A percentile compares a stretch with the other conserved stretches of the same genome.
phyloP scores from a whole-genome alignment of 2,113 vertebrate genomes.

The Melanerpes formicivorus region DNA sequence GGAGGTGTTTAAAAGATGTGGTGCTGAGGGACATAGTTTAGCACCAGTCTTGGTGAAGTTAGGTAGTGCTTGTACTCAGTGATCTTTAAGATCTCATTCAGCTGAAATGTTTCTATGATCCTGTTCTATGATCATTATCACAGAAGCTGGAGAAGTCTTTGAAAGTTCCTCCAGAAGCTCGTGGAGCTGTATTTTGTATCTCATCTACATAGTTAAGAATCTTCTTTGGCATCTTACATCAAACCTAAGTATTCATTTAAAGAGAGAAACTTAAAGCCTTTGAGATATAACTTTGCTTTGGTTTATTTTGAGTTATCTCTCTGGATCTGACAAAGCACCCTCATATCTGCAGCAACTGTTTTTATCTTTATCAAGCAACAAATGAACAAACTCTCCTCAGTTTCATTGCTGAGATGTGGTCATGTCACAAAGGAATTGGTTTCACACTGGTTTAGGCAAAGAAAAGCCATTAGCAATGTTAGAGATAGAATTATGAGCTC shows the following conservation, averaged over 20 bases:
- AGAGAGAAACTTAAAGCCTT: not conserved
- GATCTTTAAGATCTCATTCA: no score
- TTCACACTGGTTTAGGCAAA: not conserved
- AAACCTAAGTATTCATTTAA: not conserved
- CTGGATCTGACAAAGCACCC: not conserved
- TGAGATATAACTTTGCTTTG: not conserved
- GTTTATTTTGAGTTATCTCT: conserved; percentile 14
- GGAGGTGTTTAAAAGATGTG: no score
- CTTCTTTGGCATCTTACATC: not conserved
- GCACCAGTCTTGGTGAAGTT: no score
- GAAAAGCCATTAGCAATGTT: not conserved
- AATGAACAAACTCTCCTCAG: not conserved
- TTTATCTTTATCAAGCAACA: not conserved
- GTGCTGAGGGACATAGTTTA: no score
- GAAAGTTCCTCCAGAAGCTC: not conserved
- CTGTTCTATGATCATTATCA: not conserved
- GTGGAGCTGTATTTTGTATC: not conserved
- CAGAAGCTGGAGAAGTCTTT: not conserved
- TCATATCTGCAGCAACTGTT: not conserved
- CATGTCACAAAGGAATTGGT: not conserved
- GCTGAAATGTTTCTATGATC: no score
- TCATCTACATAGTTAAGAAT: not conserved
- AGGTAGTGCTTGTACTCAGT: no score
- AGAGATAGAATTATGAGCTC: not conserved
- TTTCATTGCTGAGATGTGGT: not conserved